Conservation (phyloP, 2,888 invertebrate genomes). For the Drosophila maculinotata region DNA sequence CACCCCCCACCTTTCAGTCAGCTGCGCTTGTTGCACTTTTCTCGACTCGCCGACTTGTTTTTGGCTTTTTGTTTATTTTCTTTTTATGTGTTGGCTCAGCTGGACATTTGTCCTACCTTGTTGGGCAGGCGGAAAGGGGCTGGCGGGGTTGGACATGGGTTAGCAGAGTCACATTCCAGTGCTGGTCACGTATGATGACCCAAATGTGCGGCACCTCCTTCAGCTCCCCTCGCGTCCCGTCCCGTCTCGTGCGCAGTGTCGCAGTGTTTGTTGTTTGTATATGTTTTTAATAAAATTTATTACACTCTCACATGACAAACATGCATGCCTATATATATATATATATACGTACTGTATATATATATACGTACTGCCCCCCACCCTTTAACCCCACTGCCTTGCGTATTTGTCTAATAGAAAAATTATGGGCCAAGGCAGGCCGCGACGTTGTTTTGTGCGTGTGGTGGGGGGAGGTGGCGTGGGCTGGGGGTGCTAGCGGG, state of each 20-base stretch:
- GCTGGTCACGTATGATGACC: conserved; percentile 78
- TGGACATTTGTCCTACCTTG: conserved; percentile 52
- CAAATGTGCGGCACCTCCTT: conserved; percentile 51
- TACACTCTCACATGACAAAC: conserved; percentile 69
- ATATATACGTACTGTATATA: background rate
- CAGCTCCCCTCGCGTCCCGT: too few relatives aligned
- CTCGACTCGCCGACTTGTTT: conserved; percentile 14
- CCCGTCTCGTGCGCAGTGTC: conserved; percentile 28
- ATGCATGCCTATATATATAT: too few relatives aligned
- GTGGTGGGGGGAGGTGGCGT: background rate
- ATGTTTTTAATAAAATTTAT: conserved; percentile 77
- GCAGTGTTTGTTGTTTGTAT: conserved; percentile 45
- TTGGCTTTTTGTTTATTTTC: conserved; percentile 57
- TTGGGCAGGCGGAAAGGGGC: background rate
- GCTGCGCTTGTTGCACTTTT: conserved; percentile 59
- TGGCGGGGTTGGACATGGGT: background rate
- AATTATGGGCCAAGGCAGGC: conserved; percentile 56
- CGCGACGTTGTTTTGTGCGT: conserved; percentile 1
- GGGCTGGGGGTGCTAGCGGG: background rate
- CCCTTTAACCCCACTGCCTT: conserved; percentile 1
- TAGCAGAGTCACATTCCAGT: conserved; percentile 46
- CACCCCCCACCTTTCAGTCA: conserved; percentile 2
- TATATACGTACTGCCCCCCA: background rate
- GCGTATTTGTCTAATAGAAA: conserved; percentile 79
- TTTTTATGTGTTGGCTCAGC: conserved; percentile 69